A percentile compares a stretch with the other conserved stretches of the same genome.
These are phyloP conservation scores for Eupithecia subfuscata DNA, from an alignment of 2,888 invertebrate species.

Conservation along the genomic window DNA sequence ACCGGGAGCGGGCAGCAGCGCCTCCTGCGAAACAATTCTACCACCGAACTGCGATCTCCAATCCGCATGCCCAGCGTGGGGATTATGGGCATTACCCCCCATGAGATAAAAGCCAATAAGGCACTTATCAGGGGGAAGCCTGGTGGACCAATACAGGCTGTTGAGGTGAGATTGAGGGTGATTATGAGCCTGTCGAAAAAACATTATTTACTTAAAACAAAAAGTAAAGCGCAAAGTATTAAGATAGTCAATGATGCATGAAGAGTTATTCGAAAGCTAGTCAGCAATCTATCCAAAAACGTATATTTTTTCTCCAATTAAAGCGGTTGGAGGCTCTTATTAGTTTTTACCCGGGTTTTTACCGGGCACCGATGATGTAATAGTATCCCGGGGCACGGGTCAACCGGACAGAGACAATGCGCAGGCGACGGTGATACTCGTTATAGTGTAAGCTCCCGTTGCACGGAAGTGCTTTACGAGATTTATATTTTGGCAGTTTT, in stretches of 20 bases:
- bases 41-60: too few species aligned
- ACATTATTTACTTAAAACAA: slow-evolving; percentile 30
- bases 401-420: slow-evolving; percentile 80
- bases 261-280: slow-evolving; percentile 51
- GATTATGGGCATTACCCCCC: too few species aligned
- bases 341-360: slow-evolving; percentile 71
- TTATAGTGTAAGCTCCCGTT: slow-evolving; percentile 19
- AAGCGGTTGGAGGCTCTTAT: slow-evolving; percentile 64
- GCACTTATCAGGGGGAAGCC: too few species aligned
- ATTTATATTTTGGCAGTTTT: not conserved
- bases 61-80: too few species aligned
- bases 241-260: slow-evolving; percentile 40
- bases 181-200: not conserved
- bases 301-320: slow-evolving; percentile 75
- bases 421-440: slow-evolving; percentile 42
- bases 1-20: too few species aligned
- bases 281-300: slow-evolving; percentile 58
- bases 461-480: not conserved
- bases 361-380: slow-evolving; percentile 30
- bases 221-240: slow-evolving; percentile 30
- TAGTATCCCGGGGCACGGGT: slow-evolving; percentile 74
- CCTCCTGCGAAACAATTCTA: too few species aligned
- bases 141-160: too few species aligned
- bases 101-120: too few species aligned
- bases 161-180: too few species aligned